Percentiles rank a stretch among this genome's conserved stretches.
Conservation (phyloP, 1,140 invertebrate species). For the Alviniconcha marisindica region DNA sequence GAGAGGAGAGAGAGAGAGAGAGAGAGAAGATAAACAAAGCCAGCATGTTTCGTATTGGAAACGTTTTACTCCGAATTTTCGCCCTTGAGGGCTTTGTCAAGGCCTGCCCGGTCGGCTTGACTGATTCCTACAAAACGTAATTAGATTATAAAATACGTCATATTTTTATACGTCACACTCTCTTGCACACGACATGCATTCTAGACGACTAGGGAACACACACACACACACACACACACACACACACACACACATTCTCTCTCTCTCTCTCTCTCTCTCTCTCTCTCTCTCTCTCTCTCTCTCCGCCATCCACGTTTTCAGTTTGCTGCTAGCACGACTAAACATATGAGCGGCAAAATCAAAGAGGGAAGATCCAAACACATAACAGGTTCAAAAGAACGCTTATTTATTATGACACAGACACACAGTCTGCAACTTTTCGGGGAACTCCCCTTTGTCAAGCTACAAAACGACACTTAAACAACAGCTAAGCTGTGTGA, state of each 20-base stretch:
- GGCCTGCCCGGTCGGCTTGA: background rate
- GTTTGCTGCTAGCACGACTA: too few species aligned
- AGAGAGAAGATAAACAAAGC: background rate
- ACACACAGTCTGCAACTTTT: too few species aligned
- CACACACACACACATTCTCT: background rate
- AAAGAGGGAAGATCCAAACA: too few species aligned
- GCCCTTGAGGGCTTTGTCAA: background rate
- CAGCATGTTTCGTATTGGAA: too few species aligned
- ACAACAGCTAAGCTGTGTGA: too few species aligned
- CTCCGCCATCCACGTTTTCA: too few species aligned
- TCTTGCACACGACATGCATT: too few species aligned
- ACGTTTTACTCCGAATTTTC: background rate
- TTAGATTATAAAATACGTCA: background rate
- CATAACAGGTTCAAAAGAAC: too few species aligned
- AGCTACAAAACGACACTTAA: background rate
- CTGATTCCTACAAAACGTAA: background rate
- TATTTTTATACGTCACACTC: background rate
- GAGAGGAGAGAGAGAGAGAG: background rate
- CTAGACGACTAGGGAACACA: too few species aligned
- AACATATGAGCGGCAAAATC: too few species aligned
- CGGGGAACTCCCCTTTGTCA: too few species aligned
- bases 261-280: constrained; percentile 17
- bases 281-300: constrained; percentile 3
- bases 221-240: background rate
- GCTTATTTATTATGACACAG: too few species aligned